These are phyloP conservation scores for Meloidogyne exigua DNA, from an alignment of 1,140 invertebrate genomes.

Conservation along the genomic window DNA sequence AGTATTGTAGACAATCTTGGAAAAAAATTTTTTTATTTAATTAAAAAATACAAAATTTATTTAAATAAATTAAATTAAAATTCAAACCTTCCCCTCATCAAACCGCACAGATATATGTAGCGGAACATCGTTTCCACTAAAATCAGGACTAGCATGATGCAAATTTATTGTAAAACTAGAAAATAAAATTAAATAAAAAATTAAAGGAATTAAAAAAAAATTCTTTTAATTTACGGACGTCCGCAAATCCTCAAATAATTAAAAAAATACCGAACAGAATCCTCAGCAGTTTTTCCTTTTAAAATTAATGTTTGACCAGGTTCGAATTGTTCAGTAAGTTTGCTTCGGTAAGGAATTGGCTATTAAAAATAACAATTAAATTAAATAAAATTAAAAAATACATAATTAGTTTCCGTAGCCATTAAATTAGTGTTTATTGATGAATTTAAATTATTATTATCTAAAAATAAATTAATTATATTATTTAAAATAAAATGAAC, in stretches of 20 bases:
- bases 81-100: conserved; percentile 58
- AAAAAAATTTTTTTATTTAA: neutral
- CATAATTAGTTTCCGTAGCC: conserved; percentile 30
- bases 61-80: too few species aligned
- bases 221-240: neutral
- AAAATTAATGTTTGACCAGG: conserved; percentile 62
- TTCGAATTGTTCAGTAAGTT: conserved; percentile 58
- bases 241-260: neutral
- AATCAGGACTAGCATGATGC: conserved; percentile 53
- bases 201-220: too few species aligned
- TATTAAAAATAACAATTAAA: conserved; percentile 39
- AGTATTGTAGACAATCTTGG: conserved; percentile 57
- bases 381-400: conserved; percentile 24
- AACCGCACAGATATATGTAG: conserved; percentile 60
- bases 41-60: neutral
- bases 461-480: neutral
- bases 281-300: conserved; percentile 61
- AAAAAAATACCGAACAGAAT: conserved; percentile 49
- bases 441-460: neutral
- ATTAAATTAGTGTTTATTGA: neutral
- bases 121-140: conserved; percentile 60
- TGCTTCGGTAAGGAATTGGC: conserved; percentile 60
- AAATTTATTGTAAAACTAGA: conserved; percentile 56
- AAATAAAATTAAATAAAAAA: too few species aligned
- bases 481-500: too few species aligned